Base-by-base conservation (phyloP, 2,113 vertebrate genomes). In the Cyprinodon brontotheroides region DNA sequence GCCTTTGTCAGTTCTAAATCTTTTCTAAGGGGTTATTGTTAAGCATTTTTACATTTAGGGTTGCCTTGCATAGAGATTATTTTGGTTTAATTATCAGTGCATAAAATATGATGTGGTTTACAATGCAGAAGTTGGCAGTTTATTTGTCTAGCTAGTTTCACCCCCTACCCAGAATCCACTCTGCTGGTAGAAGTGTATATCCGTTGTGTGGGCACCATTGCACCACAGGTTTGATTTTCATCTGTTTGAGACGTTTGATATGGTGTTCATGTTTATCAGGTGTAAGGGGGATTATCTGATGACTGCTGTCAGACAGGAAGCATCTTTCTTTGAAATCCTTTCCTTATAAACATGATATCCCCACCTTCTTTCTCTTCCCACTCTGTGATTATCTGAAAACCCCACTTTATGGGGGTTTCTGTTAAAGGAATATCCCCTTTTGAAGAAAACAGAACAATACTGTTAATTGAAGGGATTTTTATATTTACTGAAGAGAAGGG, bases 101-200 rank as follows among this genome's bases (percentile, higher is more conserved):
- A 57, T 57, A 57, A 57, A 57, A 20, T 57, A n/a, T 20, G 50
- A 20, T 57, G 50, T 57, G 50, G 50, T 20, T 57, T 57, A n/a
- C 20, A 57, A 57, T 20, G 50, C 50, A 57, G 50, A 57, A 57
- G 17, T 57, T 57, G 6, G n/a, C 8, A 15, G 50, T 65, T n/a
- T 64, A 4, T 64, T 53, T 61, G 71, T 39, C 41, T 60, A 41
- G 73, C n/a, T 71, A 5, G 0, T 73, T 1, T 57, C 50, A 53
- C 9, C 14, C 83, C 83, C 83, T 75, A 81, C 85, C 69, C 83
- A 81, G 68, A 83, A 72, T 89, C 50, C 81, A 47, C 57, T 70
- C n/a, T 79, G 67, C 41, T 79, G 62, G 84, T 72, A 65, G 57
- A 66, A 73, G 39, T 64, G 0, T 20, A n/a, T 74, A 85, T 89